phyloP scores from a whole-genome alignment of 1,140 invertebrate genomes.

The Danaus plexippus region DNA sequence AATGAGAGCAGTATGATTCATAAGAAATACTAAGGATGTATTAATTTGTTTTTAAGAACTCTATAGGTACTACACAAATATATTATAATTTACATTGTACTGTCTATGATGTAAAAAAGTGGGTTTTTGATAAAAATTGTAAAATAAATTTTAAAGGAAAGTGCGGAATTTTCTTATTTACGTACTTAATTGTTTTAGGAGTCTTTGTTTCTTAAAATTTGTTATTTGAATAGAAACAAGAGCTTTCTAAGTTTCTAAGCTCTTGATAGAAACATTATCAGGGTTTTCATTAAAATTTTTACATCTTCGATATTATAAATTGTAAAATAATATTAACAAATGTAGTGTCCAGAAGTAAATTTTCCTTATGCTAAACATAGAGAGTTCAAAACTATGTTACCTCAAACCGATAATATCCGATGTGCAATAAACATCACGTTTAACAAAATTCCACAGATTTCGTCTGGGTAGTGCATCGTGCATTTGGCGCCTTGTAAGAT shows the following conservation, averaged over 20 bases:
- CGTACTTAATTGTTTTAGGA: constrained; percentile 12
- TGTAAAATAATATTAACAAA: too few relatives aligned
- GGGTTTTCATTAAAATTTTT: too few relatives aligned
- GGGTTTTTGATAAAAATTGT: background rate
- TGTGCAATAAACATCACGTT: constrained; percentile 28
- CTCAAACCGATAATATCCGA: constrained; percentile 21
- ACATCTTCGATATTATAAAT: too few relatives aligned
- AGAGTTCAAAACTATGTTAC: background rate
- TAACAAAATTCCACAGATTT: constrained; percentile 40
- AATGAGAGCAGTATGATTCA: background rate
- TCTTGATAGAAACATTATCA: too few relatives aligned
- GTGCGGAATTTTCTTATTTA: constrained; percentile 15
- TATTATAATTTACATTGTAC: too few relatives aligned
- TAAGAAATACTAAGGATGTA: background rate
- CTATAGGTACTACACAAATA: constrained; percentile 2
- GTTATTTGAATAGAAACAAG: constrained; percentile 34
- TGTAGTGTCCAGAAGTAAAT: too few relatives aligned
- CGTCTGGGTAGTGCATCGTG: constrained; percentile 49
- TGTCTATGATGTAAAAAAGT: too few relatives aligned
- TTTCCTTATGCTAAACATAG: too few relatives aligned
- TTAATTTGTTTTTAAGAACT: constrained; percentile 1
- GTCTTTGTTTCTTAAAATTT: constrained; percentile 39
- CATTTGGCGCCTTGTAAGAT: constrained; percentile 65
- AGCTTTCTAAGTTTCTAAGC: constrained; percentile 12
- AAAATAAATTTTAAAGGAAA: constrained; percentile 20